Evolutionary conservation across 2,113 vertebrate species (phyloP), one percentile per base, ranked within the genome.

Genomic region (Ictidomys tridecemlineatus): DNA sequence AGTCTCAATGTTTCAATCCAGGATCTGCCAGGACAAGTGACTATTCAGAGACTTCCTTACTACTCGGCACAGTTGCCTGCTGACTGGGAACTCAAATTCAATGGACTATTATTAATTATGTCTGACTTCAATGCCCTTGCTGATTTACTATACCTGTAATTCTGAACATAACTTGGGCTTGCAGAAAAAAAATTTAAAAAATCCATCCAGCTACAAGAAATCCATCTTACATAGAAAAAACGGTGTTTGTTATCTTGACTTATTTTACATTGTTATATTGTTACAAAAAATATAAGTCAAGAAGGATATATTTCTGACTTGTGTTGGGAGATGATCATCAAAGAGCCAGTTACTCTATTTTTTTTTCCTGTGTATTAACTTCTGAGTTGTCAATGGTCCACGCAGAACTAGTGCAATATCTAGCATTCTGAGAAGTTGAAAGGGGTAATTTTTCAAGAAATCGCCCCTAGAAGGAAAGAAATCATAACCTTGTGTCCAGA

Each of bases 401-500:
- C 37, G 56, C 1, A 42, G 77, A 45, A 85, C 65, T 37, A 72
- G 63, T 22, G 32, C 2, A 82, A 56, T 9, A 34, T 87, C 63
- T 82, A 70, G 30, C 48, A 20, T 74, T 80, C 69, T 97, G 90
- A 96, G 39, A 85, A 86, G 32, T 72, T 90, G n/a, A 53, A 94
- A 73, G 85, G 80, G 65, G 28, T 78, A 61, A 39, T 92, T 39
- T 84, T 86, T 92, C 76, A 86, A 85, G 82, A 53, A 88, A 69
- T 26, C 69, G 48, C 32, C 53, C 9, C n/a, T 73, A 67, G 34
- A 96, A 95, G 87, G 87, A 97, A 97, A 87, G 87, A 97, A 97
- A 95, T 90, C 56, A 80, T 84, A 96, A 88, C 45, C 39, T 97
- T 94, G 96, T 94, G 61, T 95, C 53, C 84, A 89, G 84, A 92